Conservation (phyloP, 2,888 invertebrate species). For the Cetonia aurata region DNA sequence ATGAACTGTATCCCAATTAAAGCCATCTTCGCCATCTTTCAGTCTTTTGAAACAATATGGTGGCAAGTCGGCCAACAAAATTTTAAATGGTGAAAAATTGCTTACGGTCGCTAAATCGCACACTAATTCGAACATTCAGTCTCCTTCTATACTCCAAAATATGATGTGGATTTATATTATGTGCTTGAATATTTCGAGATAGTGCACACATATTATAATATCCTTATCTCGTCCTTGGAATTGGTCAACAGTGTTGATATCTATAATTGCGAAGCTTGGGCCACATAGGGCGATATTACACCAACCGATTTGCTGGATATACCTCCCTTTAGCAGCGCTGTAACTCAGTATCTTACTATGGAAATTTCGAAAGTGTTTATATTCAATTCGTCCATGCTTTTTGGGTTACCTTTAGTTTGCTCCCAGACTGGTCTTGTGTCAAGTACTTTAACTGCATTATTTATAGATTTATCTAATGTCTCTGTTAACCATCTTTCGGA, state of each 20-base stretch:
- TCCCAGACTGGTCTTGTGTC: conserved; percentile 73
- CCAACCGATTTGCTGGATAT: conserved; percentile 77
- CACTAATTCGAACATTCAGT: conserved; percentile 91
- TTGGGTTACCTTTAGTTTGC: not conserved
- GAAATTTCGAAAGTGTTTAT: conserved; percentile 79
- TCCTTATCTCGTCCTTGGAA: conserved; percentile 97
- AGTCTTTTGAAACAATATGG: conserved; percentile 59
- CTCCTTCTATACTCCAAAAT: conserved; percentile 90
- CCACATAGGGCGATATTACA: conserved; percentile 90
- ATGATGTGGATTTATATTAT: conserved; percentile 65
- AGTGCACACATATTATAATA: conserved; percentile 86
- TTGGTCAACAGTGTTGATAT: conserved; percentile 96
- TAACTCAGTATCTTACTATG: conserved; percentile 72
- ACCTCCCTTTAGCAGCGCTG: conserved; percentile 74
- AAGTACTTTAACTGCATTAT: conserved; percentile 80
- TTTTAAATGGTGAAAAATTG: conserved; percentile 74
- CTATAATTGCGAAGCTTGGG: conserved; percentile 85
- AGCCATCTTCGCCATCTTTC: conserved; percentile 58
- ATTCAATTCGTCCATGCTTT: conserved; percentile 56
- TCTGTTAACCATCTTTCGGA: conserved; percentile 74
- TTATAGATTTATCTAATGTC: conserved; percentile 72
- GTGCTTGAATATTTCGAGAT: conserved; percentile 62
- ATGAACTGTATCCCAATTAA: conserved; percentile 59
- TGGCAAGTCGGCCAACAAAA: conserved; percentile 64
- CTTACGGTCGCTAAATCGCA: conserved; percentile 78